Percentiles rank a stretch among this genome's conserved stretches.
phyloP scores from a whole-genome alignment of 1,140 invertebrate genomes.

The Oryctes rhinoceros region DNA sequence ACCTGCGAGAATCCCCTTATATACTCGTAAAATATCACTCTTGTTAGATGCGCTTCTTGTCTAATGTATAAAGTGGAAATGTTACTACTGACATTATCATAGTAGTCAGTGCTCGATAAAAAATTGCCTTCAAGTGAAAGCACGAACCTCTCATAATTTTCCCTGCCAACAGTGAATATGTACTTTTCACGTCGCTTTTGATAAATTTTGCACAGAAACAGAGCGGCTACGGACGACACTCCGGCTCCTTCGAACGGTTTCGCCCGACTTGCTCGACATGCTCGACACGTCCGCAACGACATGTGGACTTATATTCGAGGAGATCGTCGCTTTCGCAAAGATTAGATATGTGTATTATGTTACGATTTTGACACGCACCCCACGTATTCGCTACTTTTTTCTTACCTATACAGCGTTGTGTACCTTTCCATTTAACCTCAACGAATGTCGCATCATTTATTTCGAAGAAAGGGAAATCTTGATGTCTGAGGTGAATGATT shows the following conservation, averaged over 20 bases:
- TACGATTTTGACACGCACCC: constrained; percentile 31
- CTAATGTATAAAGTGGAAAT: constrained; percentile 11
- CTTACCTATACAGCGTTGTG: background rate
- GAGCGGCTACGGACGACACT: background rate
- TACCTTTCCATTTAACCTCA: constrained; percentile 1
- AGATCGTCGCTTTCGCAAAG: constrained; percentile 36
- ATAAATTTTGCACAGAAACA: constrained; percentile 31
- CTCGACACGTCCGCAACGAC: constrained; percentile 4
- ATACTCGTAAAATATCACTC: no score
- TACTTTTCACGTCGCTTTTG: constrained; percentile 13
- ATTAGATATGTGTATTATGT: constrained; percentile 36
- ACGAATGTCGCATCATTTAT: constrained; percentile 34
- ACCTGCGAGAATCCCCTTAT: no score
- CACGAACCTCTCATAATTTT: constrained; percentile 29
- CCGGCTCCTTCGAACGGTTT: background rate
- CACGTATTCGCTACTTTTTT: constrained; percentile 19
- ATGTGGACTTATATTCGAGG: constrained; percentile 19
- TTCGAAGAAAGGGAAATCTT: constrained; percentile 26
- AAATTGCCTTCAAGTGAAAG: background rate
- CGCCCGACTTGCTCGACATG: background rate
- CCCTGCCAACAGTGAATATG: constrained; percentile 17
- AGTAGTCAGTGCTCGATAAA: background rate
- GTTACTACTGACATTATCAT: constrained; percentile 11
- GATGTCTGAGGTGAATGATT: no score
- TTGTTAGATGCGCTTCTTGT: background rate